Percentiles rank a stretch among this genome's conserved stretches.
These are phyloP conservation scores for Bubo blakistoni DNA, from an alignment of 2,113 vertebrate species.

Conservation along the genomic window DNA sequence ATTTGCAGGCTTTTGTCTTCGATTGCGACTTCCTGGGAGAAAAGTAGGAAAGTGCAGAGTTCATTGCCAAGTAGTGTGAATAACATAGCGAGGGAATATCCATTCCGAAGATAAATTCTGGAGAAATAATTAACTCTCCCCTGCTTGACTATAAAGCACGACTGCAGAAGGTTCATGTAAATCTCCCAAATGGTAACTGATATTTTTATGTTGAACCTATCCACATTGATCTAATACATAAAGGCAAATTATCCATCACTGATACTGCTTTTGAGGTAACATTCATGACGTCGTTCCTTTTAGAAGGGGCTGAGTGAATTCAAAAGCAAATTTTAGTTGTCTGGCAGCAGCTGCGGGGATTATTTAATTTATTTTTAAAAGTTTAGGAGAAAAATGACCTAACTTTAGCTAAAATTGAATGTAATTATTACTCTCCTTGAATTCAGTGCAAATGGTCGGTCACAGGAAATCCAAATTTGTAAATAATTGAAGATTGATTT, in stretches of 20 bases:
- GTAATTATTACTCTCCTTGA: background rate
- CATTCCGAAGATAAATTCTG: slow-evolving; percentile 60
- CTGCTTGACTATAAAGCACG: background rate
- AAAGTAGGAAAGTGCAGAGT: background rate
- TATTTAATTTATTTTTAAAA: background rate
- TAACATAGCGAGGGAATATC: background rate
- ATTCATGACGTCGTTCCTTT: background rate
- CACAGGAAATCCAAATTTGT: background rate
- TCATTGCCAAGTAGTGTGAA: slow-evolving; percentile 2
- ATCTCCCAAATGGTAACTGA: slow-evolving; percentile 13
- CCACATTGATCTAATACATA: background rate
- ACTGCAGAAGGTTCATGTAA: slow-evolving; percentile 31
- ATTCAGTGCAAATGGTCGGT: background rate
- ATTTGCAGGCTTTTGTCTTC: slow-evolving; percentile 57
- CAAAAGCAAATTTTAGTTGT: background rate
- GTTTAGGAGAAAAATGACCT: background rate
- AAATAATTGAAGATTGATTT: background rate
- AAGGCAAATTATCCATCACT: slow-evolving; percentile 12
- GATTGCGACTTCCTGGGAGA: slow-evolving; percentile 39
- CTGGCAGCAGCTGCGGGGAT: background rate
- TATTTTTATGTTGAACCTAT: slow-evolving; percentile 21
- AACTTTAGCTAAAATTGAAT: background rate
- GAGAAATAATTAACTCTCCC: slow-evolving; percentile 52
- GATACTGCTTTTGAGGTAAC: slow-evolving; percentile 5
- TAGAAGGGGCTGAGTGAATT: background rate